phyloP scores from a whole-genome alignment of 2,888 invertebrate genomes.

The Dastarcus helophoroides region DNA sequence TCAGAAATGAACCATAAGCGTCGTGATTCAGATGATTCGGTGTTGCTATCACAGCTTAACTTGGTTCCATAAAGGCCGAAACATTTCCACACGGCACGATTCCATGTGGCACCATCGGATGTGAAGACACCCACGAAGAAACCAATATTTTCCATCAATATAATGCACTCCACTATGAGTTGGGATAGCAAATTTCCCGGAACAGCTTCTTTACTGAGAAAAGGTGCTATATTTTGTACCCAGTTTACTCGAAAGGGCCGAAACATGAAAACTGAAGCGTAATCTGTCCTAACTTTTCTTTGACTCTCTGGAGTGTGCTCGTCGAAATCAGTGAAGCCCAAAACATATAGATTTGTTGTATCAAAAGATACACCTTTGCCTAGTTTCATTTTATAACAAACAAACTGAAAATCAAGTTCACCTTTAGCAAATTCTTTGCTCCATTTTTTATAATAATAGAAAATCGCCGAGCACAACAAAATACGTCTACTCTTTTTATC shows the following conservation, averaged over 20 bases:
- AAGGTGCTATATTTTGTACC: background rate
- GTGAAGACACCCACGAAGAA: background rate
- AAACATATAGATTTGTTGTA: too few relatives aligned
- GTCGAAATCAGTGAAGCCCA: too few relatives aligned
- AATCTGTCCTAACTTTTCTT: background rate
- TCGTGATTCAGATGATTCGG: background rate
- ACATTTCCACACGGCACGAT: background rate
- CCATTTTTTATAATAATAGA: too few relatives aligned
- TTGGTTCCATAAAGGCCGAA: background rate
- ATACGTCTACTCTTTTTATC: too few relatives aligned
- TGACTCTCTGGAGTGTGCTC: too few relatives aligned
- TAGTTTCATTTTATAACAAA: too few relatives aligned
- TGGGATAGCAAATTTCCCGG: background rate
- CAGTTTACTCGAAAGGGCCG: background rate
- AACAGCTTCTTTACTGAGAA: background rate
- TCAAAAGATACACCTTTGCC: too few relatives aligned
- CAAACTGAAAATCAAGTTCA: too few relatives aligned
- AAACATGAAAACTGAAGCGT: background rate
- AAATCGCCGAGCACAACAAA: too few relatives aligned
- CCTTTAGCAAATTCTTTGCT: too few relatives aligned
- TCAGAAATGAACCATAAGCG: conserved; percentile 1
- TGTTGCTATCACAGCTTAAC: background rate
- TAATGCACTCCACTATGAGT: background rate
- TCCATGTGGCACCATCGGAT: background rate
- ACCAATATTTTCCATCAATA: background rate